Percentiles rank a stretch among this genome's conserved stretches.
Evolutionary conservation across 2,113 vertebrate species (phyloP).

Genomic region (Dolichallabes microphthalmus): DNA sequence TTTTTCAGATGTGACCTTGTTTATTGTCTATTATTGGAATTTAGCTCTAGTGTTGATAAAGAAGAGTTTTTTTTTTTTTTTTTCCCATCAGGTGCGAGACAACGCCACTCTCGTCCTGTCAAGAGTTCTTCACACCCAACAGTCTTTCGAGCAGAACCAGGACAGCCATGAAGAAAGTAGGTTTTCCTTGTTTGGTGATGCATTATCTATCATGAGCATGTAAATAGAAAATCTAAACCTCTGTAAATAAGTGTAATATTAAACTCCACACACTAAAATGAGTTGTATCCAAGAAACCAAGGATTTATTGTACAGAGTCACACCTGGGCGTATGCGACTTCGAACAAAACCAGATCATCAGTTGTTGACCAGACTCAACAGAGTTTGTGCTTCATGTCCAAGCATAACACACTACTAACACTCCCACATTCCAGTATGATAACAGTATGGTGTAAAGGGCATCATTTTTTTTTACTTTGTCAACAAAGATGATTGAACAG

Average conservation of each 20-base stretch:
- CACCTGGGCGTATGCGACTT: neutral
- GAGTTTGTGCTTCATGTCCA: neutral
- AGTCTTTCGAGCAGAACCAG: slow-evolving; percentile 89
- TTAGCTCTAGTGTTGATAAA: neutral
- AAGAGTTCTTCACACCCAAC: slow-evolving; percentile 84
- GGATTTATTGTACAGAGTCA: neutral
- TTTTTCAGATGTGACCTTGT: too few species aligned
- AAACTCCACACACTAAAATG: neutral
- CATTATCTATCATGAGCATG: neutral
- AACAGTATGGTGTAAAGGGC: neutral
- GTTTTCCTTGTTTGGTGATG: slow-evolving; percentile 52
- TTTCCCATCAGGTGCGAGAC: slow-evolving; percentile 85
- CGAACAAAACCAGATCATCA: neutral
- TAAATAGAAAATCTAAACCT: neutral
- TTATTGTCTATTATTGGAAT: neutral
- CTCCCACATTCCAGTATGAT: neutral
- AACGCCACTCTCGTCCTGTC: slow-evolving; percentile 91
- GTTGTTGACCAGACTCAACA: neutral
- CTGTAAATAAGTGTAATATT: neutral
- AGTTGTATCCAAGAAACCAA: neutral
- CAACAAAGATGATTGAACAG: neutral
- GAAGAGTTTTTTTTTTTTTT: slow-evolving; percentile 36
- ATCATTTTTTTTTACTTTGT: neutral
- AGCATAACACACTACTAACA: neutral
- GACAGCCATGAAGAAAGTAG: slow-evolving; percentile 89